Base-by-base conservation (phyloP, 2,888 invertebrate genomes). In the Dasysyrphus albostriatus region DNA sequence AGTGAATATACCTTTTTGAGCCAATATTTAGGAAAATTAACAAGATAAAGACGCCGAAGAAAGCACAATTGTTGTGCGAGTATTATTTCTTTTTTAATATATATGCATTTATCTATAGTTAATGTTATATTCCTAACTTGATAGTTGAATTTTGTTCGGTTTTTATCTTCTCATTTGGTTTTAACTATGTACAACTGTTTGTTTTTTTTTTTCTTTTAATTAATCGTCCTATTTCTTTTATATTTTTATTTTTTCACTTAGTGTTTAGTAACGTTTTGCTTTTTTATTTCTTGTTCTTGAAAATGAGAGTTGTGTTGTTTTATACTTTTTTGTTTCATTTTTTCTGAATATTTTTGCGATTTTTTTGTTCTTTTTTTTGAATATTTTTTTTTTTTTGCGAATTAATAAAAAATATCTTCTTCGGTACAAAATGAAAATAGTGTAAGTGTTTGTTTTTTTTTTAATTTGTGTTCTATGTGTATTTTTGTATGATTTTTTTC, bases 381-480 rank as follows among this genome's bases (percentile, higher is more conserved):
- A 24, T 79, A 47, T 58, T 69, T 69, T 47, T 84, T 58, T 69
- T 69, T 47, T 84, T 69, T 78, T 82, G 77, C 70, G 77, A 82
- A 82, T 85, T 77, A 82, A 82, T 77, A 85, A 78, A 85, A 85
- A 82, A 85, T 82, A 82, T 77, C 32, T 77, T 58, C 49, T 82
- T 81, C 85, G 74, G 87, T 87, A 87, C 79, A 87, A 87, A 87
- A 87, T 87, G 87, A 87, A 87, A 87, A 87, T 87, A 87, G 87
- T 87, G 87, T 87, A 54, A 69, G 74, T 84, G 65, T 73, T 34
- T 74, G 0, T 51, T 69, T 74, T 34, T 59, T 77, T 61, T 29
- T 51, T 83, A 82, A 74, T 78, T 82, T 85, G 73, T 78, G 77
- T 88, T 83, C n/a, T 89, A 58, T 59, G 78, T 74, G 29, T 79